phyloP scores from a whole-genome alignment of 2,797 vertebrate genomes.

The Rachycentron canadum region DNA sequence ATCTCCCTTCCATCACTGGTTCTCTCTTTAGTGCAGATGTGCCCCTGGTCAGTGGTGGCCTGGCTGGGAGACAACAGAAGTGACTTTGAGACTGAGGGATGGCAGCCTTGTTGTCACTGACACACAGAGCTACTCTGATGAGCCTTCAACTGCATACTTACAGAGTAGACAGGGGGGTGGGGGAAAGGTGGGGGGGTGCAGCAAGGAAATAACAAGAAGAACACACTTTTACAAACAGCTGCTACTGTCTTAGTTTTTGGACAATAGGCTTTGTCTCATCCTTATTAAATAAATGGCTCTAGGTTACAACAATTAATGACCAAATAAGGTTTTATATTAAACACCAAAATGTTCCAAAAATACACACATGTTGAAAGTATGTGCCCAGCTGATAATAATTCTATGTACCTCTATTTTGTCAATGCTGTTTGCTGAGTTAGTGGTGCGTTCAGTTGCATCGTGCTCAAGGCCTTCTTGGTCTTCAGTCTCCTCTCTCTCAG shows the following conservation, averaged over 20 bases:
- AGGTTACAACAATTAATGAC: background rate
- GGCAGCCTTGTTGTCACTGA: slow-evolving; percentile 74
- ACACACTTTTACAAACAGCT: background rate
- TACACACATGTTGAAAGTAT: slow-evolving; percentile 2
- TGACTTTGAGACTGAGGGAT: slow-evolving; percentile 84
- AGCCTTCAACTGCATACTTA: slow-evolving; percentile 58
- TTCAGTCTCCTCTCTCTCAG: slow-evolving; percentile 85
- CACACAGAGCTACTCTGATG: slow-evolving; percentile 65
- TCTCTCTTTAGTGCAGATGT: slow-evolving; percentile 72
- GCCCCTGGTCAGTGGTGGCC: slow-evolving; percentile 77
- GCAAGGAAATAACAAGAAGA: slow-evolving; percentile 19
- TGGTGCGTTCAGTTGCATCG: slow-evolving; percentile 44
- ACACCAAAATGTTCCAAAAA: slow-evolving; percentile 10
- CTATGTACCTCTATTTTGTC: slow-evolving; percentile 81
- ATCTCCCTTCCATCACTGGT: slow-evolving; percentile 59
- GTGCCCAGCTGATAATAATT: background rate
- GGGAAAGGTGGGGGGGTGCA: background rate
- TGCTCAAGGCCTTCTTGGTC: slow-evolving; percentile 39
- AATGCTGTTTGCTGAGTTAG: slow-evolving; percentile 30
- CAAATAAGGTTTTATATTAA: background rate
- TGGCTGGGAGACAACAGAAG: slow-evolving; percentile 79
- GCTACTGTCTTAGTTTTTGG: slow-evolving; percentile 6
- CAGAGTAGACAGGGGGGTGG: slow-evolving; percentile 25
- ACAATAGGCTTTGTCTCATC: background rate
- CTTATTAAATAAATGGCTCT: background rate